Evolutionary conservation across 2,797 vertebrate genomes (phyloP), one percentile per base, ranked within the genome.

Genomic region (Eremophila alpestris): DNA sequence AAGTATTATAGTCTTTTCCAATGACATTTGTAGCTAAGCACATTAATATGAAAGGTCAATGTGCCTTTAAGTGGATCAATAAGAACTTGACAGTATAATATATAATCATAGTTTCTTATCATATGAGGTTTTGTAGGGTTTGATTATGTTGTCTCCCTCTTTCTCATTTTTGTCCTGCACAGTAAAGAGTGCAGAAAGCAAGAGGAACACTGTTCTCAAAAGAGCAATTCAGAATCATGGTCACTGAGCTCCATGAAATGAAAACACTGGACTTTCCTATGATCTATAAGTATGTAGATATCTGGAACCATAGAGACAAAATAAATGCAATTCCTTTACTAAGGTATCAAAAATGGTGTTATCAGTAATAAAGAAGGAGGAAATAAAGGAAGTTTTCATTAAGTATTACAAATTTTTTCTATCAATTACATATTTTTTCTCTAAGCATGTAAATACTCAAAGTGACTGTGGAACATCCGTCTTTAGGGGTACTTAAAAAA

Each of bases 1-100:
- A 89, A 93, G 54, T 83, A 52, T 73, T 80, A 78, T 36, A 94
- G 75, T 95, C 7, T 90, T 90, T 93, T 90, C 29, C 38, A 85
- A 73, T 85, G 82, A 91, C 79, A 93, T 95, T 95, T 96, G 55
- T 78, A 91, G 65, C 65, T 92, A 93, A 95, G 48, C 51, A 94
- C 30, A 78, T 94, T 87, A 68, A 87, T 90, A 90, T 87, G 85
- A 92, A 95, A 95, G 87, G 90, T 91, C 94, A 96, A 67, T 84
- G 79, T 83, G 43, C 30, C 48, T 94, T 90, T 91, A 90, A 96
- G 65, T 88, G 73, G 82, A 96, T 96, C 92, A 3, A 87, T 94
- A 92, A 59, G 70, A 81, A 60, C 65, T 82, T 74, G 69, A 67
- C 65, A 82, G 19, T 46, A 13, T 62, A 81, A 94, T 82, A 69